Evolutionary conservation across 1,140 invertebrate genomes (phyloP).

Genomic region (Aricia agestis): DNA sequence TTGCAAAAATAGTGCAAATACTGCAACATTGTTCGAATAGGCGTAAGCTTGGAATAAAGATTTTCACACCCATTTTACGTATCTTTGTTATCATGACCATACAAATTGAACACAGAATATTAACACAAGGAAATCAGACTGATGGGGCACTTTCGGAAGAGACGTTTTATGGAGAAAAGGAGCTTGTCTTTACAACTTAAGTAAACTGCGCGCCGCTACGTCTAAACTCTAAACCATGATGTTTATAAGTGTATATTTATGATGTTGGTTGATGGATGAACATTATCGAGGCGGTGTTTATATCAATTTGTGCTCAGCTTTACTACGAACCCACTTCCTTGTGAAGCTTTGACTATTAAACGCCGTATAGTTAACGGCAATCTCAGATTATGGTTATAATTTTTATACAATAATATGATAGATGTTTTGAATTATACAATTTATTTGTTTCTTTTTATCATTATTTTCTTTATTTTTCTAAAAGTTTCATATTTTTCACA

Average conservation of each 20-base stretch:
- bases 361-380: not conserved
- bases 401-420: too few species aligned
- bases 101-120: too few species aligned
- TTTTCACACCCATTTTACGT: too few species aligned
- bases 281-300: not conserved
- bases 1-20: too few species aligned
- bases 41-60: too few species aligned
- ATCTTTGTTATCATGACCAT: too few species aligned
- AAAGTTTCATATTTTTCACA: too few species aligned
- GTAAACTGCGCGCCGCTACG: not conserved
- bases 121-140: too few species aligned
- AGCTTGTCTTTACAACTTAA: not conserved
- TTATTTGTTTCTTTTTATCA: too few species aligned
- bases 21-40: too few species aligned
- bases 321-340: not conserved
- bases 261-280: not conserved
- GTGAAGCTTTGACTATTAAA: slow-evolving; percentile 1
- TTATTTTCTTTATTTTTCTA: too few species aligned
- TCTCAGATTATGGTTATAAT: not conserved
- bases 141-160: not conserved
- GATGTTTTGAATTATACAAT: too few species aligned
- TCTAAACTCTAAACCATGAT: not conserved
- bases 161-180: not conserved
- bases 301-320: slow-evolving; percentile 1
- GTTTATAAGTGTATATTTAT: not conserved